Evolutionary conservation across 2,113 vertebrate genomes (phyloP).

Genomic region (Anhinga rufa): DNA sequence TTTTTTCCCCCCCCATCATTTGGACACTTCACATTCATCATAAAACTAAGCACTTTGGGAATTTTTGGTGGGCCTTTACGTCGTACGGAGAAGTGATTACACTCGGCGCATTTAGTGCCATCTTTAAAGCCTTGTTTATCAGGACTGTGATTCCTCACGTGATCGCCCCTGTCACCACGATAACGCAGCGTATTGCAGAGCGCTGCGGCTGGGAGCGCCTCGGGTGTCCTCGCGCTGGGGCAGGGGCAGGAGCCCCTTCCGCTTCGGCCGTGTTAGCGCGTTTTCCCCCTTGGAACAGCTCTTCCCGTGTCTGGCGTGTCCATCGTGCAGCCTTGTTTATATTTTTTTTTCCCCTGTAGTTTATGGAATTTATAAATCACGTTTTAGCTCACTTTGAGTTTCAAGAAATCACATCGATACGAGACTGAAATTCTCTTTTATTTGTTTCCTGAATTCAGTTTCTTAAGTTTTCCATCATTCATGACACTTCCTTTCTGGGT

Average conservation of each 20-base stretch:
- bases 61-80: background rate
- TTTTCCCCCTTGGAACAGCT: background rate
- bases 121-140: background rate
- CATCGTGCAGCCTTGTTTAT: background rate
- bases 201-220: background rate
- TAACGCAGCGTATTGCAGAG: background rate
- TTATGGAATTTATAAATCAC: background rate
- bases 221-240: rapidly evolving
- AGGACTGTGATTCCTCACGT: background rate
- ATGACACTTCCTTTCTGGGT: background rate
- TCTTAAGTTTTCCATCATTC: slow-evolving; percentile 3
- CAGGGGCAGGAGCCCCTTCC: background rate
- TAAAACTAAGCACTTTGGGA: background rate
- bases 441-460: slow-evolving; percentile 5
- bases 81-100: background rate
- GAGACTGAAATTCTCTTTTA: background rate
- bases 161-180: background rate
- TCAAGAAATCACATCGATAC: background rate
- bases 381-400: background rate
- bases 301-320: background rate
- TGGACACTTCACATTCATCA: background rate
- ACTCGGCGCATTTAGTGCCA: background rate
- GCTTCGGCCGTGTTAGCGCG: background rate
- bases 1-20: background rate
- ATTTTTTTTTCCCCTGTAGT: background rate